Evolutionary conservation across 2,113 vertebrate genomes (phyloP), one percentile per base, ranked within the genome.

Genomic region (Rutilus rutilus): DNA sequence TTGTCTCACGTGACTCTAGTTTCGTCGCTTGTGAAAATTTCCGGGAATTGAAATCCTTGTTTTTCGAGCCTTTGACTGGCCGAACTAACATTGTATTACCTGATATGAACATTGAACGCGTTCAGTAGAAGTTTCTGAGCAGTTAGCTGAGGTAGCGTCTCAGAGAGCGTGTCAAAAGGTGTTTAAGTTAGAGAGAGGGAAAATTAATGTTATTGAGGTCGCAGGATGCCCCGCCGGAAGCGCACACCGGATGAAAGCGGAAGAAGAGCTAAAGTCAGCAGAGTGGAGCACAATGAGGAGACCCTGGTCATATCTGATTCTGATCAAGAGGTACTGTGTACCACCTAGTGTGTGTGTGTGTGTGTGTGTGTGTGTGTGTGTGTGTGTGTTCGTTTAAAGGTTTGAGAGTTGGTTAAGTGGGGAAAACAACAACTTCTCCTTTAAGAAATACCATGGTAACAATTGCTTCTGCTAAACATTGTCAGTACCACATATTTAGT

Each of bases 301-400:
- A 78, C 79, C 0, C 21, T 90, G 27, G 73, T 90, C 21, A 86
- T 91, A 27, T 89, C 87, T 67, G 91, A 92, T 78, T 90, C 88
- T 10, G 90, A 90, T 5, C 59, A 90, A 84, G 86, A 86, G 78
- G 84, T 33, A 36, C 27, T 21, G 1, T 15, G 10, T 69, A n/a
- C 77, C 21, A n/a, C 36, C 15, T 45, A 27, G 23, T 62, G 30
- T 78, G 23, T 47, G 14, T 21, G 6, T 21, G 54, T 75, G 25
- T 7, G 6, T 14, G 6, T 27, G 50, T 52, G 50, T 8, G 6
- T 12, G 6, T 27, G 50, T 52, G 50, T 8, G 1, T 75, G 8
- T 1, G 12, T 0, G 23, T 25, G 8, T 23, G 42, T 74, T 47
- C 71, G 42, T 74, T 74, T 47, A 47, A 25, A 74, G 11, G 23